These are phyloP conservation scores for Mycalesis mineus DNA, from an alignment of 2,888 invertebrate genomes.

Conservation along the genomic window DNA sequence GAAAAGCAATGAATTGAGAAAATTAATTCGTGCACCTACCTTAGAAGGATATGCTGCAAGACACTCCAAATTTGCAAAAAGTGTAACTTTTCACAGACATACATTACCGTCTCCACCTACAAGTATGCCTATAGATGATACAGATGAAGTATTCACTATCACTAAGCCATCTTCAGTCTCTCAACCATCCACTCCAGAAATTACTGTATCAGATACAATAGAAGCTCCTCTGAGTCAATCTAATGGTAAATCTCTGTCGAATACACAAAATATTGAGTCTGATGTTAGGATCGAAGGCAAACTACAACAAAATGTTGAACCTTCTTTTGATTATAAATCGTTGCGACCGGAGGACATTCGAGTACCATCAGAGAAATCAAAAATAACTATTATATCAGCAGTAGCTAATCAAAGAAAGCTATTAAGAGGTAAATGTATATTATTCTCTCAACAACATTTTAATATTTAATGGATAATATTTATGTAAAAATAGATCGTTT, in stretches of 20 bases:
- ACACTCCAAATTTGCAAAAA: constrained; percentile 91
- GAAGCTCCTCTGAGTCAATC: constrained; percentile 35
- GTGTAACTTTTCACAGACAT: constrained; percentile 91
- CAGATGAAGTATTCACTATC: constrained; percentile 58
- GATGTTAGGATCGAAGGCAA: constrained; percentile 54
- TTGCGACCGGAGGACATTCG: constrained; percentile 74
- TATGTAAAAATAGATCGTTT: constrained; percentile 8
- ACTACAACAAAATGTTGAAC: constrained; percentile 50
- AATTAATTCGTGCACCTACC: constrained; percentile 88
- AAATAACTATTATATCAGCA: constrained; percentile 75
- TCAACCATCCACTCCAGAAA: constrained; percentile 35
- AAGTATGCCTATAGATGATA: constrained; percentile 62
- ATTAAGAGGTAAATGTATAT: constrained; percentile 64
- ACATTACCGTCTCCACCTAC: constrained; percentile 89
- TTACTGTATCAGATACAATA: constrained; percentile 34
- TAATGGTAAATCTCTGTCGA: constrained; percentile 33
- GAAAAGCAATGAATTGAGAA: constrained; percentile 80
- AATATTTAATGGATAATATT: neutral
- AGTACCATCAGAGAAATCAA: constrained; percentile 77
- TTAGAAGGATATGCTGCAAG: constrained; percentile 92
- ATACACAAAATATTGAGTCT: constrained; percentile 40
- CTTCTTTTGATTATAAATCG: constrained; percentile 58
- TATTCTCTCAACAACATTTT: neutral
- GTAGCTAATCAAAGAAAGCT: constrained; percentile 80
- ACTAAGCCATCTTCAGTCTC: constrained; percentile 32